phyloP scores from a whole-genome alignment of 2,113 vertebrate species.

The Prochilodus magdalenae region DNA sequence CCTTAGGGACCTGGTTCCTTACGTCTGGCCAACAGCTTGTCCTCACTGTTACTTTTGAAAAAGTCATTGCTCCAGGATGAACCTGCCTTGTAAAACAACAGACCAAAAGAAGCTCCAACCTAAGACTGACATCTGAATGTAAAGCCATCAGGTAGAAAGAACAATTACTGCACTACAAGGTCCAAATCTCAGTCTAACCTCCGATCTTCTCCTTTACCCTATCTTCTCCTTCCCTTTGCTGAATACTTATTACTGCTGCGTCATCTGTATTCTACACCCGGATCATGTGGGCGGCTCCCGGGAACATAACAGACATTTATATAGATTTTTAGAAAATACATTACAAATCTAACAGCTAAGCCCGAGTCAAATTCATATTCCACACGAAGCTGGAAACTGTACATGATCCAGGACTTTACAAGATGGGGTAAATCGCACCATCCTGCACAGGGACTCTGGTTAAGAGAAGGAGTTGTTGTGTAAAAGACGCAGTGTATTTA shows the following conservation, averaged over 20 bases:
- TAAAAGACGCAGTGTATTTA: too few species aligned
- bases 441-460: too few species aligned
- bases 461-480: too few species aligned
- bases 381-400: too few species aligned
- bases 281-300: neutral
- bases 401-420: too few species aligned
- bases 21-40: neutral
- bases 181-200: conserved; percentile 23
- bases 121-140: conserved; percentile 16
- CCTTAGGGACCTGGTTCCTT: neutral
- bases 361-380: too few species aligned
- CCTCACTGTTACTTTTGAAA: conserved; percentile 10
- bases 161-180: conserved; percentile 1
- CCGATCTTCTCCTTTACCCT: neutral
- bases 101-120: conserved; percentile 2
- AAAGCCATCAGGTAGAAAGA: conserved; percentile 9
- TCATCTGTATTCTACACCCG: neutral
- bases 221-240: neutral
- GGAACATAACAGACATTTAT: neutral
- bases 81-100: neutral
- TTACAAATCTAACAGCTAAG: neutral
- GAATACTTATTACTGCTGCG: neutral
- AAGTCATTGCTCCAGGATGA: conserved; percentile 12
- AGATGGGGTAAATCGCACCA: too few species aligned
- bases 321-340: neutral